Evolutionary conservation across 2,113 vertebrate genomes (phyloP), one percentile per base, ranked within the genome.

Genomic region (Gavialis gangeticus): DNA sequence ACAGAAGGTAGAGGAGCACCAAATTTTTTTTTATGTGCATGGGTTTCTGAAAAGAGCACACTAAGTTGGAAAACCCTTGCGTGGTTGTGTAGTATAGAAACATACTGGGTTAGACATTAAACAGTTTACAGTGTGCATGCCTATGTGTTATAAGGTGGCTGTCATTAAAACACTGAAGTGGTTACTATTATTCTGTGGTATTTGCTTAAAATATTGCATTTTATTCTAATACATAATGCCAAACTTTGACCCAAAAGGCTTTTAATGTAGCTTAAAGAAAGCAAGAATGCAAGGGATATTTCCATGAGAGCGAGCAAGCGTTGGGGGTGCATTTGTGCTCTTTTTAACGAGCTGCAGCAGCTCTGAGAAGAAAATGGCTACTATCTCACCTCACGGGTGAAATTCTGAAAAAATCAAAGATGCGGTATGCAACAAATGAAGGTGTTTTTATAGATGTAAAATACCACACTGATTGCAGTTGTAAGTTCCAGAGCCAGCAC

Each of bases 321-420:
- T 21, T 13, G 34, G 12, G 69, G 34, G 30, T 71, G 34, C 7
- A 24, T 24, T 11, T 25, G 0, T 79, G 66, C 13, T 13, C 6
- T 2, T 0, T 18, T 14, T 69, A 6, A 12, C 34, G 27, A 75
- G n/a, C 27, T 87, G 76, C 76, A 79, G 78, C 56, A 18, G 10
- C 0, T 0, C 2, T n/a, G 18, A 62, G 60, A 17, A 71, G 25
- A 71, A 24, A 80, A 56, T 17, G n/a, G 27, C 21, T 7, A 18
- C 84, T 84, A 12, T 66, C 3, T 30, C 54, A 17, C 10, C 46
- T 46, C 30, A 71, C 34, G 12, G 12, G 69, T 46, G 25, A 22
- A 46, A 73, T 24, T 46, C 69, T 25, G 22, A 73, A 22, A 73
- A 8, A 46, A 37, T 7, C 14, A 73, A 46, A 46, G 69, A 6